Evolutionary conservation across 64 coral and sea anemone genomes (phyloP).

Genomic region (Hydrozoanthus tunicans): DNA sequence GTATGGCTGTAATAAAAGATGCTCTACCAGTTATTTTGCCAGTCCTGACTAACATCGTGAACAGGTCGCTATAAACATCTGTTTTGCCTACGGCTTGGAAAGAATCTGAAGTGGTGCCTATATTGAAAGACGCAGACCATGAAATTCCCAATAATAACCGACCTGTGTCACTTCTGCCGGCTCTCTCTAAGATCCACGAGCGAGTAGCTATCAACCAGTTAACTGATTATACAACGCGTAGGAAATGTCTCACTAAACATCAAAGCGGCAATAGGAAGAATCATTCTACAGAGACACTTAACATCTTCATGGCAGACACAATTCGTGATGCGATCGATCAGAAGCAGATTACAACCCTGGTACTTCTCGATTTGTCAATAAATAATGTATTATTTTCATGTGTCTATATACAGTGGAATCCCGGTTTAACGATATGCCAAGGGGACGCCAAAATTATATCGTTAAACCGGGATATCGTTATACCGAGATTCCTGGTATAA

Average conservation of each 20-base stretch:
- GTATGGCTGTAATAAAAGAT: conserved; percentile 20
- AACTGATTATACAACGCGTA: background rate
- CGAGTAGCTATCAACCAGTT: conserved; percentile 3
- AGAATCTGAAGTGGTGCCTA: conserved; percentile 8
- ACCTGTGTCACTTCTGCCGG: conserved; percentile 1
- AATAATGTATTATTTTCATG: too few species aligned
- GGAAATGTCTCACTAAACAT: conserved; percentile 31
- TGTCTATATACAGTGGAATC: too few species aligned
- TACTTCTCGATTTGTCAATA: conserved; percentile 22
- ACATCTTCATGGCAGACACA: conserved; percentile 23
- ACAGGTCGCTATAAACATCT: conserved; percentile 7
- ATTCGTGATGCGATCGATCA: conserved; percentile 4
- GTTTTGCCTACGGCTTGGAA: conserved; percentile 28
- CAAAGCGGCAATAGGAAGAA: conserved; percentile 9
- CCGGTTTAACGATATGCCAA: too few species aligned
- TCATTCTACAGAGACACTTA: conserved; percentile 17
- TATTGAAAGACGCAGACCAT: conserved; percentile 23
- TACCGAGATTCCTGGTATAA: too few species aligned
- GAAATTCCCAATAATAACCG: conserved; percentile 16
- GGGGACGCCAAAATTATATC: too few species aligned
- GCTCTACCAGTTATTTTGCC: conserved; percentile 30
- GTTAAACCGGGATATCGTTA: too few species aligned
- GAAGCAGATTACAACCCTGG: conserved; percentile 13
- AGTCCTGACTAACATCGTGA: conserved; percentile 18
- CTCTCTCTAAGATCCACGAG: conserved; percentile 5